Percentiles rank a stretch among this genome's conserved stretches.
These are phyloP conservation scores for Drosophila ogumai DNA, from an alignment of 1,140 invertebrate species.

Conservation along the genomic window DNA sequence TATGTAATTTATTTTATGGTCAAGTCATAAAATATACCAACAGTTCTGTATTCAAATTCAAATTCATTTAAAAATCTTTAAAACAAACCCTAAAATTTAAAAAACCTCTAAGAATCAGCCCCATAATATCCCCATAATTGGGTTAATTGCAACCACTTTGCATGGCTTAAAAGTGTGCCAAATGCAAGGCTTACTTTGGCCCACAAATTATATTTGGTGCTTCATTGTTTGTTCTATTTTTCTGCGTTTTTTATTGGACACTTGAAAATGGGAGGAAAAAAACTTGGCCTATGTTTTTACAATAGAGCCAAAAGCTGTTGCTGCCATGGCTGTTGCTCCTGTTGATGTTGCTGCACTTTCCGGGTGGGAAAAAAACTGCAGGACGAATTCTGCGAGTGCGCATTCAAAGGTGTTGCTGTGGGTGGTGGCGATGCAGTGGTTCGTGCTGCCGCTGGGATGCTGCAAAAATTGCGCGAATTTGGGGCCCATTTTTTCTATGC, in stretches of 20 bases:
- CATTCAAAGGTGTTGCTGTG: constrained; percentile 20
- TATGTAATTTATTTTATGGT: neutral
- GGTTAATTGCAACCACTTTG: constrained; percentile 30
- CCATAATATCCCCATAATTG: constrained; percentile 9
- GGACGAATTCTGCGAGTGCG: constrained; percentile 42
- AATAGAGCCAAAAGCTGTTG: constrained; percentile 39
- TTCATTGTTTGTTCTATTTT: constrained; percentile 32
- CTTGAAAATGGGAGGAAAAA: constrained; percentile 21
- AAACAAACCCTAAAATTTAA: too few species aligned
- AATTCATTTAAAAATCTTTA: too few species aligned
- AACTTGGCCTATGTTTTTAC: constrained; percentile 21
- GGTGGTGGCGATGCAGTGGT: constrained; percentile 1
- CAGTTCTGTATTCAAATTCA: too few species aligned
- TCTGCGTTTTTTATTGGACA: constrained; percentile 21
- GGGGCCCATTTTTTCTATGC: constrained; percentile 49
- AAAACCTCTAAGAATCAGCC: too few species aligned
- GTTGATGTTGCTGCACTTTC: constrained; percentile 32
- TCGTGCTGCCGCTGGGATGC: constrained; percentile 2
- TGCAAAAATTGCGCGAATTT: constrained; percentile 36
- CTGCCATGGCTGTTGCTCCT: constrained; percentile 27
- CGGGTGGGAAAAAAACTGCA: constrained; percentile 45
- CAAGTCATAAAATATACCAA: neutral
- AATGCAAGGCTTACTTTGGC: constrained; percentile 19
- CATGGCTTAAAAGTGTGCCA: constrained; percentile 34
- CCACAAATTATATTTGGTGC: constrained; percentile 46